These are phyloP conservation scores for Pan troglodytes DNA, from an alignment of 2,113 vertebrate species.

Conservation along the genomic window NHGRI_mPanTro3-v2.1_pri NC_072398.2:43451501-43452000, in stretches of 20 bases:
- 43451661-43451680: neutral
- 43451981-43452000: too few relatives aligned
- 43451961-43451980: too few relatives aligned
- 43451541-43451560: neutral
- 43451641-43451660: neutral
- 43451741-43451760: neutral
- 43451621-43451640: slow-evolving; percentile 12
- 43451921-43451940: too few relatives aligned
- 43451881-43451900: too few relatives aligned
- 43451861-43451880: too few relatives aligned
- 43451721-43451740: neutral
- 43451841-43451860: too few relatives aligned
- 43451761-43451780: neutral
- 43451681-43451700: neutral
- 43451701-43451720: slow-evolving; percentile 13
- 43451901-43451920: too few relatives aligned
- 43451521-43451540: neutral
- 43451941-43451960: too few relatives aligned
- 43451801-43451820: neutral
- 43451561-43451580: neutral
- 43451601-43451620: neutral
- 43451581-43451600: slow-evolving; percentile 9
- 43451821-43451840: too few relatives aligned
- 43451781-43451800: neutral
- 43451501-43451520: too few relatives aligned